Evolutionary conservation across 2,797 vertebrate species (phyloP).

Genomic region (Labeo calbasu): DNA sequence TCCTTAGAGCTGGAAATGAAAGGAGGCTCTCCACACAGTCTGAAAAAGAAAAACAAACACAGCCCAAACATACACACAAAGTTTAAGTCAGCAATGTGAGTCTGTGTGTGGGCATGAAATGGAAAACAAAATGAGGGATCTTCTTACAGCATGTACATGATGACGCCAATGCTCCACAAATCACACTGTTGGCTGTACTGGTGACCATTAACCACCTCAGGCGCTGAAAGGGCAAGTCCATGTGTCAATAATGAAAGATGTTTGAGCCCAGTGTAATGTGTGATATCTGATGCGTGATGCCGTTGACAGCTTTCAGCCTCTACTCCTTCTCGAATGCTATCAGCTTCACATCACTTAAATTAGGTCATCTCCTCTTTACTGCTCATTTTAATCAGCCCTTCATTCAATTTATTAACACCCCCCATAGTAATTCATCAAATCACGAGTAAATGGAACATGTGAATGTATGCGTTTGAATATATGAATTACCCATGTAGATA

Average conservation of each 20-base stretch:
- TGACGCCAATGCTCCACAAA: constrained; percentile 90
- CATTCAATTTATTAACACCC: constrained; percentile 50
- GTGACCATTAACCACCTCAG: constrained; percentile 86
- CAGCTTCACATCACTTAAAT: constrained; percentile 52
- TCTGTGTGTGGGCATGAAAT: constrained; percentile 24
- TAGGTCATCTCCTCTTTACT: constrained; percentile 54
- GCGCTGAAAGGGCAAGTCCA: constrained; percentile 76
- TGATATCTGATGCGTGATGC: constrained; percentile 49
- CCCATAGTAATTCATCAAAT: constrained; percentile 50
- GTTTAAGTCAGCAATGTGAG: constrained; percentile 10
- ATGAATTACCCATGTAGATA: constrained; percentile 87
- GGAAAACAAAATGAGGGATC: constrained; percentile 58
- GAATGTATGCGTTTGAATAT: constrained; percentile 33
- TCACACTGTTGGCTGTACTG: constrained; percentile 90
- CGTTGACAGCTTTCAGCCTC: constrained; percentile 40
- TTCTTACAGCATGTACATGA: constrained; percentile 92
- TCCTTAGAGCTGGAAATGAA: constrained; percentile 81
- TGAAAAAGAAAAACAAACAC: constrained; percentile 55
- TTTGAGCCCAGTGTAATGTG: constrained; percentile 11
- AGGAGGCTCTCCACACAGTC: constrained; percentile 83
- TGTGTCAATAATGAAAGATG: constrained; percentile 49
- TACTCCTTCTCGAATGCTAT: constrained; percentile 44
- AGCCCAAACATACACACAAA: constrained; percentile 7
- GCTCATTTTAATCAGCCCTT: constrained; percentile 56
- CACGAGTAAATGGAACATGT: constrained; percentile 51